Base-by-base conservation (phyloP, 1,140 invertebrate genomes). In the Drosophila yakuba region DNA sequence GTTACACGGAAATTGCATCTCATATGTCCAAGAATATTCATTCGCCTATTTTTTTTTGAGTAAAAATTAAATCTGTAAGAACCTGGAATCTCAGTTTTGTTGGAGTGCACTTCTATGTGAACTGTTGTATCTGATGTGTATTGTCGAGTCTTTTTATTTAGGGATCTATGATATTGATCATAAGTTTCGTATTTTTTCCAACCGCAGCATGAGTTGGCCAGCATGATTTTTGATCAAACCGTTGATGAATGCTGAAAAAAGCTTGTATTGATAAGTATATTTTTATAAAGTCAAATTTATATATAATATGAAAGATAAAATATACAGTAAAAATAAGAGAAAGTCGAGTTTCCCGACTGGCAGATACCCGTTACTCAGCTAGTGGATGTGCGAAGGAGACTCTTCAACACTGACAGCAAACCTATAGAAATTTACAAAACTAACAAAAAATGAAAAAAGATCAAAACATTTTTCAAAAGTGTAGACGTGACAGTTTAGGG, bases 151-250 rank as follows among this genome's bases (percentile, higher is more conserved):
- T 58, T 35, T 58, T 47, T 39, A 17, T 39, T 39, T 32, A 39
- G 4, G 17, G 17, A 10, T 7, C 20, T 14, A 15, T 64, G 14
- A 15, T 39, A 28, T 32, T 32, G 25, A 23, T 48, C 61, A 10
- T 64, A 15, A 32, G 35, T 50, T 8, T 47, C 63, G 15, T 66
- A 15, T 38, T 38, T 23, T 20, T 23, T 58, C 43, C 56, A 32
- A 45, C 41, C 43, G 28, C 28, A n/a, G 41, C 15, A 58, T 28
- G n/a, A 28, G 32, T 47, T 47, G 41, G 25, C 8, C 43, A 47
- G 56, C 63, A 67, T 66, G 63, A 39, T 67, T 66, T 66, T 66
- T 35, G 41, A 25, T 43, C 25, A 25, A 51, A 64, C 20, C 17
- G 17, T 67, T 50, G 14, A 11, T 8, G 5, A 32, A n/a, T 51